A percentile compares a stretch with the other conserved stretches of the same genome.
These are phyloP conservation scores for Lamellibrachia columna DNA, from an alignment of 2,888 invertebrate genomes.

Conservation along the genomic window DNA sequence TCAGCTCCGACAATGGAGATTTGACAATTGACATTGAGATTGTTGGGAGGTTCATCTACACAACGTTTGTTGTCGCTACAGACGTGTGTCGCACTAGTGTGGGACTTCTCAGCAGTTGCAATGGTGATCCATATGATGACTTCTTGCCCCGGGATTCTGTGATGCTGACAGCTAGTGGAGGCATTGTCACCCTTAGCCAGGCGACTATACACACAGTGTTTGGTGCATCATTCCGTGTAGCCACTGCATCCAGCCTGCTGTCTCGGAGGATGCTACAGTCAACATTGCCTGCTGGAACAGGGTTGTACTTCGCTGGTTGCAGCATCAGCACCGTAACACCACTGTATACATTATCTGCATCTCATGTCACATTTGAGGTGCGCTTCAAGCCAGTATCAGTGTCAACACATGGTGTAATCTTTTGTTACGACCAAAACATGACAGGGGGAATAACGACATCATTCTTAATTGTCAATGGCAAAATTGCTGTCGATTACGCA, in stretches of 20 bases:
- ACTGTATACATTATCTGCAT: constrained; percentile 41
- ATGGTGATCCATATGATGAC: constrained; percentile 24
- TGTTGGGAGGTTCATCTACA: neutral
- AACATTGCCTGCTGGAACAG: neutral
- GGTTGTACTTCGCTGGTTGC: constrained; percentile 25
- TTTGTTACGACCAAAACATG: neutral
- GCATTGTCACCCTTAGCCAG: constrained; percentile 34
- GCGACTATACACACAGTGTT: constrained; percentile 41
- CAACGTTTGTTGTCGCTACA: neutral
- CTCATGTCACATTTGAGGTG: constrained; percentile 47
- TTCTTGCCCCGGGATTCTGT: neutral
- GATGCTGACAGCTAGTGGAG: neutral
- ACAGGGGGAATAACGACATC: neutral
- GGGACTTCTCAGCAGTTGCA: constrained; percentile 25
- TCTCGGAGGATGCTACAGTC: neutral
- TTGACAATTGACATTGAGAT: constrained; percentile 1
- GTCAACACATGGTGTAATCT: constrained; percentile 33
- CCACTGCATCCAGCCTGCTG: neutral
- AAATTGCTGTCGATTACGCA: constrained; percentile 41
- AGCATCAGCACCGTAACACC: constrained; percentile 31
- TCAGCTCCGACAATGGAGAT: neutral
- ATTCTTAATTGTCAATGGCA: neutral
- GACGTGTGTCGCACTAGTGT: neutral
- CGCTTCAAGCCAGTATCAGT: constrained; percentile 41
- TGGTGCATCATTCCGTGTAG: constrained; percentile 42